Evolutionary conservation across 2,113 vertebrate species (phyloP).

Genomic region (Sorex araneus): DNA sequence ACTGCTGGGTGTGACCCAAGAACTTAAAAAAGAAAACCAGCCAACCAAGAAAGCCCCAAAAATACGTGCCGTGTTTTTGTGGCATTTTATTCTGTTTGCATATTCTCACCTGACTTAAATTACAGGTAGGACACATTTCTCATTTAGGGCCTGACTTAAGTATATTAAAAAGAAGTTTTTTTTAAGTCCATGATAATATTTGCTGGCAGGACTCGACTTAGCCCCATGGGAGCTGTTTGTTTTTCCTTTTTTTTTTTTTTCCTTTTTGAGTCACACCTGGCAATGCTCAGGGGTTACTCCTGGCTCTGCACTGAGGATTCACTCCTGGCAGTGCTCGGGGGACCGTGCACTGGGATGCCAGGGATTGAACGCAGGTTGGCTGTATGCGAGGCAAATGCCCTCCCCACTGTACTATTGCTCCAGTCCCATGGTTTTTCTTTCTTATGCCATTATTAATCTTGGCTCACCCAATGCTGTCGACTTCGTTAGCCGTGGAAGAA

Average conservation of each 20-base stretch:
- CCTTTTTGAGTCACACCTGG: too few species aligned
- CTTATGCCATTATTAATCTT: slow-evolving; percentile 47
- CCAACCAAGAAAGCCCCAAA: slow-evolving; percentile 56
- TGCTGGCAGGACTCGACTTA: slow-evolving; percentile 63
- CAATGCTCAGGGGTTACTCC: too few species aligned
- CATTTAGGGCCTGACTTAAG: slow-evolving; percentile 81
- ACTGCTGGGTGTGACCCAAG: background rate
- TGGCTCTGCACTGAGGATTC: too few species aligned
- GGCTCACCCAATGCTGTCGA: background rate
- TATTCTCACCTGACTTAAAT: slow-evolving; percentile 77
- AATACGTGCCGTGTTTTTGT: slow-evolving; percentile 69
- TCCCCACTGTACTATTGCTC: too few species aligned
- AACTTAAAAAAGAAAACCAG: slow-evolving; percentile 14
- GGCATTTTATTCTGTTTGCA: slow-evolving; percentile 60
- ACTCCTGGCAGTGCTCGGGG: too few species aligned
- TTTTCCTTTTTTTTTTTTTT: background rate
- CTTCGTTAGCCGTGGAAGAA: background rate
- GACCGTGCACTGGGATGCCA: too few species aligned
- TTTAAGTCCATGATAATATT: slow-evolving; percentile 75
- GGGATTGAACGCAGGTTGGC: too few species aligned
- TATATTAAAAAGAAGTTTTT: slow-evolving; percentile 32
- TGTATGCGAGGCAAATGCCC: too few species aligned
- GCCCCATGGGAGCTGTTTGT: slow-evolving; percentile 60
- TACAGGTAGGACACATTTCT: slow-evolving; percentile 76
- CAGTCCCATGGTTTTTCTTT: too few species aligned